Evolutionary conservation across 2,797 vertebrate species (phyloP).

Genomic region (Oryzias dopingdopingensis): DNA sequence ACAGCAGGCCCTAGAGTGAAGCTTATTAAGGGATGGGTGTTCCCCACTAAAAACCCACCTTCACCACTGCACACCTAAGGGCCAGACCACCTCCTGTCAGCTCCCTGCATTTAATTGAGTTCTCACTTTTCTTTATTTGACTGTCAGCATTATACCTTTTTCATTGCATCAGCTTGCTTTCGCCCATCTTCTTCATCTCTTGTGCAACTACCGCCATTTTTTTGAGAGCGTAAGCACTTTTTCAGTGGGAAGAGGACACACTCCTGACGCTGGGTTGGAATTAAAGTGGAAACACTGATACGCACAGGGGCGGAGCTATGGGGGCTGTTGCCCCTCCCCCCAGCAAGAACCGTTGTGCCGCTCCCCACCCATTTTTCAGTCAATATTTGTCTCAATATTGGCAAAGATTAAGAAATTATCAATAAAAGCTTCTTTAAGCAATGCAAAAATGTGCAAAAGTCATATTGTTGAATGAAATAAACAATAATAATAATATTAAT

Average conservation of each 20-base stretch:
- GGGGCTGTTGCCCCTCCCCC: too few relatives aligned
- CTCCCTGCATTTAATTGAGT: slow-evolving; percentile 87
- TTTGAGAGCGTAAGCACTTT: slow-evolving; percentile 89
- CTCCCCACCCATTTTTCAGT: slow-evolving; percentile 42
- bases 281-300: slow-evolving; percentile 74
- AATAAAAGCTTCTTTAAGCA: too few relatives aligned
- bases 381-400: slow-evolving; percentile 1
- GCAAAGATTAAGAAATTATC: too few relatives aligned
- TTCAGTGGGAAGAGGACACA: slow-evolving; percentile 88
- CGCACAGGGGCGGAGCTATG: slow-evolving; percentile 10
- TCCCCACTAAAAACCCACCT: slow-evolving; percentile 80
- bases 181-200: slow-evolving; percentile 52
- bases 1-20: slow-evolving; percentile 62
- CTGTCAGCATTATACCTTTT: slow-evolving; percentile 79
- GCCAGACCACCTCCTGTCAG: slow-evolving; percentile 81
- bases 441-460: too few relatives aligned
- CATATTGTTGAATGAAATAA: too few relatives aligned
- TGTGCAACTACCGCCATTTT: slow-evolving; percentile 56
- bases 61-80: slow-evolving; percentile 79
- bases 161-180: slow-evolving; percentile 54
- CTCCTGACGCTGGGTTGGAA: slow-evolving; percentile 77
- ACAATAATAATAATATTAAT: too few relatives aligned
- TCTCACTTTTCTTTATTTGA: slow-evolving; percentile 85
- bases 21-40: slow-evolving; percentile 82
- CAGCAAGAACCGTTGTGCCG: too few relatives aligned